These are phyloP conservation scores for Corbicula japonica DNA, from an alignment of 2,888 invertebrate genomes.

Conservation along the genomic window DNA sequence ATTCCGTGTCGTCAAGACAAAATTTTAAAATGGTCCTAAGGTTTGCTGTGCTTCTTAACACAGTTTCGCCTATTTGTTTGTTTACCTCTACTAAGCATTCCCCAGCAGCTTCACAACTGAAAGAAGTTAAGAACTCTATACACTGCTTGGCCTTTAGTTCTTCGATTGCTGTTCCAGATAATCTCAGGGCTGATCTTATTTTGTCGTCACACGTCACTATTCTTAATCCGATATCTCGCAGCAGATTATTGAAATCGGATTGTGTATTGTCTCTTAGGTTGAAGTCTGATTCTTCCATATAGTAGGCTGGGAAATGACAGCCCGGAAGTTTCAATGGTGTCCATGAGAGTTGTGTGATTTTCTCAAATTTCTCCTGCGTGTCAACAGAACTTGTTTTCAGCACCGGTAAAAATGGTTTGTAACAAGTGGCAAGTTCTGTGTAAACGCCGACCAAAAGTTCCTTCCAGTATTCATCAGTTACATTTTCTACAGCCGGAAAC, in stretches of 20 bases:
- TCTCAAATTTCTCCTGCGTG: not conserved
- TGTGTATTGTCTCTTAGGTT: not conserved
- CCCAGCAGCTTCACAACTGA: not conserved
- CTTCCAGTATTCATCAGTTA: slow-evolving; percentile 49
- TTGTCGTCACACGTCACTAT: slow-evolving; percentile 11
- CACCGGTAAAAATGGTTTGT: slow-evolving; percentile 37
- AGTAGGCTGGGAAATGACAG: slow-evolving; percentile 17
- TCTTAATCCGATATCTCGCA: slow-evolving; percentile 38
- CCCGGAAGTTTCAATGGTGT: slow-evolving; percentile 3
- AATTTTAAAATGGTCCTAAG: slow-evolving; percentile 55
- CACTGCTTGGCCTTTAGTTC: slow-evolving; percentile 12
- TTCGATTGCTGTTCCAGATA: slow-evolving; percentile 5
- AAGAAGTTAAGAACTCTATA: slow-evolving; percentile 21
- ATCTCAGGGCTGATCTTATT: slow-evolving; percentile 23
- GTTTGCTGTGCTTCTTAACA: slow-evolving; percentile 15
- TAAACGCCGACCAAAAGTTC: slow-evolving; percentile 41
- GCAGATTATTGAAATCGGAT: slow-evolving; percentile 19
- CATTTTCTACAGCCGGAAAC: slow-evolving; percentile 43
- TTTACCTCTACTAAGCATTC: slow-evolving; percentile 7
- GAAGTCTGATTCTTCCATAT: slow-evolving; percentile 3
- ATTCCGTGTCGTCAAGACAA: slow-evolving; percentile 50
- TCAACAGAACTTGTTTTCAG: not conserved
- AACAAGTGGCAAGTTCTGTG: slow-evolving; percentile 4
- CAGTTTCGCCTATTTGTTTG: slow-evolving; percentile 15
- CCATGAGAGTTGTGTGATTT: slow-evolving; percentile 9